Base-by-base conservation (phyloP, 2,797 vertebrate species). In the Coccyzus lansbergi region DNA sequence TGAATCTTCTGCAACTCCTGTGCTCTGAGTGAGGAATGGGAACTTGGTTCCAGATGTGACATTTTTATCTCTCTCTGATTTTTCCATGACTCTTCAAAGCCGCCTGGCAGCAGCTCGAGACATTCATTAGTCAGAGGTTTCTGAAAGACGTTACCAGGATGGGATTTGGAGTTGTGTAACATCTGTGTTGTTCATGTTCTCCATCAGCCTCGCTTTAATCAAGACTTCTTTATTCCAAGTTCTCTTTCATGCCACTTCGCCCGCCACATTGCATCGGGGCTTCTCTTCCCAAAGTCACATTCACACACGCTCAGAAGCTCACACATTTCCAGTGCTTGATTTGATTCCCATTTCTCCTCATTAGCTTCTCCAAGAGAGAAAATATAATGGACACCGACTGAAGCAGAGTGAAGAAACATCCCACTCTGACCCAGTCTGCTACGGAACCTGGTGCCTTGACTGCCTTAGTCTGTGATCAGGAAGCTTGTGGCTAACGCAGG, bases 71-170 rank as follows among this genome's bases (percentile, higher is more conserved):
- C 80, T 86, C 77, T 85, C 72, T 20, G 59, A 79, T 80, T 90
- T 93, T 95, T 93, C 81, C 83, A 84, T 77, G 91, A 93, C 89
- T 94, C 77, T 83, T 96, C 91, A 90, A 90, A 94, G 91, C 69
- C 89, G 68, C 34, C 94, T 96, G 95, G 95, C 93, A 94, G 83
- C 91, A 92, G 81, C 93, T 74, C 88, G 83, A 96, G 93, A 94
- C 90, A 79, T 55, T 95, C 87, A 90, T 96, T 93, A 95, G 74
- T 75, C 79, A 87, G 82, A 89, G 92, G 81, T 93, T 95, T 94
- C 94, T 95, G 60, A 83, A 87, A 80, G 79, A 44, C 62, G 51
- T 92, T 91, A 94, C 82, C 77, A 94, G 87, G 89, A 90, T 64
- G 46, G 70, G 86, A 90, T 44, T 74, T 68, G 87, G 77, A 86